Evolutionary conservation across 1,140 invertebrate genomes (phyloP).

Genomic region (Neoseiulus cucumeris): DNA sequence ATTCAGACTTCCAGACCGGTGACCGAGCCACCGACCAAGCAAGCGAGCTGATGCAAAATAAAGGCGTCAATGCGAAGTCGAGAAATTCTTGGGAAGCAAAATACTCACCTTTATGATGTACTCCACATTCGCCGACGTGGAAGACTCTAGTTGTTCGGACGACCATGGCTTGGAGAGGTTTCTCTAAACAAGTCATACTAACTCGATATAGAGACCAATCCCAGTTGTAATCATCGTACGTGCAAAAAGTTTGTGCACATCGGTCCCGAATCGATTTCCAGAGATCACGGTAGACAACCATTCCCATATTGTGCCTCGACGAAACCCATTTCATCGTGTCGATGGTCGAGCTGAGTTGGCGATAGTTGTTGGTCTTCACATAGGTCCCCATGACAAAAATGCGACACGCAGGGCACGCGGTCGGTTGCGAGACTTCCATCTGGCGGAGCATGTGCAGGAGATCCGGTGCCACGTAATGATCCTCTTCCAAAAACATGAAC

Average conservation of each 20-base stretch:
- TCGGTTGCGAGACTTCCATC: slow-evolving; percentile 46
- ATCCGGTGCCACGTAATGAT: slow-evolving; percentile 91
- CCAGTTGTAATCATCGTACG: slow-evolving; percentile 98
- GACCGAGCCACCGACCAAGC: no score
- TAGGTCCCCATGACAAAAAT: slow-evolving; percentile 84
- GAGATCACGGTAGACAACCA: slow-evolving; percentile 68
- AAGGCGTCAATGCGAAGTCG: no score
- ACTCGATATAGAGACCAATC: slow-evolving; percentile 90
- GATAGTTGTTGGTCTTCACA: slow-evolving; percentile 59
- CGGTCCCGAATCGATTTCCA: slow-evolving; percentile 55
- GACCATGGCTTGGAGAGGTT: slow-evolving; percentile 61
- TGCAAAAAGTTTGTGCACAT: slow-evolving; percentile 66
- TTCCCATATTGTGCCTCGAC: slow-evolving; percentile 96
- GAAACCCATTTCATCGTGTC: slow-evolving; percentile 87
- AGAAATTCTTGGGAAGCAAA: no score
- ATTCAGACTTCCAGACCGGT: no score
- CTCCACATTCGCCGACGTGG: slow-evolving; percentile 93
- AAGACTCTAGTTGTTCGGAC: slow-evolving; percentile 77
- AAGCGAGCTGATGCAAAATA: no score
- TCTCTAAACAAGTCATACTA: slow-evolving; percentile 54
- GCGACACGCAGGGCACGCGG: slow-evolving; percentile 65
- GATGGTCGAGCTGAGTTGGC: slow-evolving; percentile 39
- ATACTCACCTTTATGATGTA: slow-evolving; percentile 78
- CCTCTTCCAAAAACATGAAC: slow-evolving; percentile 88
- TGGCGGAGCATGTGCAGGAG: slow-evolving; percentile 66